These are phyloP conservation scores for Isoperla grammatica DNA, from an alignment of 2,888 invertebrate species.

Conservation along the genomic window DNA sequence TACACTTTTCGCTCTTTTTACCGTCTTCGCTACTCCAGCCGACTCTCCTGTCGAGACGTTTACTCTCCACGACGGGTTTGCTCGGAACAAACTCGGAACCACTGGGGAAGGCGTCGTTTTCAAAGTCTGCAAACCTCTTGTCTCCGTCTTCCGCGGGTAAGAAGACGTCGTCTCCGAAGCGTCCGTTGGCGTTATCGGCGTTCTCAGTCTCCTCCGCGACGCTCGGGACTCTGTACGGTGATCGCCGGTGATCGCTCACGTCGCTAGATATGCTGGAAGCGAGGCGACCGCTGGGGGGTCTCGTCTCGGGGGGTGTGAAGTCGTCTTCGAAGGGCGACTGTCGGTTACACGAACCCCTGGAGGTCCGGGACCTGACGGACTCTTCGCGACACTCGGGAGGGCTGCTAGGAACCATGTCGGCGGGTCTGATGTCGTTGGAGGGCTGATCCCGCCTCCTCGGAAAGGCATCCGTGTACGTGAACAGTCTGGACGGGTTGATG, in stretches of 20 bases:
- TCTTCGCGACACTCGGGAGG: conserved; percentile 32
- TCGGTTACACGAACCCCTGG: conserved; percentile 35
- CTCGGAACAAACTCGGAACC: conserved; percentile 7
- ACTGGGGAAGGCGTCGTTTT: conserved; percentile 22
- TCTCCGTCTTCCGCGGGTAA: conserved; percentile 25
- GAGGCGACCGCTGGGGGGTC: conserved; percentile 19
- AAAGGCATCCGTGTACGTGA: conserved; percentile 18
- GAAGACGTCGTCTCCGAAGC: conserved; percentile 33
- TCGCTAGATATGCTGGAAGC: conserved; percentile 37
- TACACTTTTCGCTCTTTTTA: conserved; percentile 34
- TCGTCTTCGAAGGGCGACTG: conserved; percentile 64
- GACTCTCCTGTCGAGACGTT: conserved; percentile 18
- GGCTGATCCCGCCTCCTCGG: conserved; percentile 7
- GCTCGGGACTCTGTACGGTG: conserved; percentile 30
- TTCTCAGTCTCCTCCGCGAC: conserved; percentile 27
- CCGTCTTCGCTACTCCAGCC: conserved; percentile 31
- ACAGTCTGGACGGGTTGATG: conserved; percentile 3
- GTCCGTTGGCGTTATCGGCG: conserved; percentile 27
- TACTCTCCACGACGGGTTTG: conserved; percentile 15
- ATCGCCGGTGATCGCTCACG: conserved; percentile 34
- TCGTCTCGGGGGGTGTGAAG: conserved; percentile 47
- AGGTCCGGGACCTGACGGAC: conserved; percentile 4
- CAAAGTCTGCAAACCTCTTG: conserved; percentile 25
- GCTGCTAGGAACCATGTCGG: conserved; percentile 16
- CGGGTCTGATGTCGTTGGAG: conserved; percentile 12